A percentile compares a stretch with the other conserved stretches of the same genome.
phyloP scores from a whole-genome alignment of 2,113 vertebrate genomes.

The Hyaena hyaena region DNA sequence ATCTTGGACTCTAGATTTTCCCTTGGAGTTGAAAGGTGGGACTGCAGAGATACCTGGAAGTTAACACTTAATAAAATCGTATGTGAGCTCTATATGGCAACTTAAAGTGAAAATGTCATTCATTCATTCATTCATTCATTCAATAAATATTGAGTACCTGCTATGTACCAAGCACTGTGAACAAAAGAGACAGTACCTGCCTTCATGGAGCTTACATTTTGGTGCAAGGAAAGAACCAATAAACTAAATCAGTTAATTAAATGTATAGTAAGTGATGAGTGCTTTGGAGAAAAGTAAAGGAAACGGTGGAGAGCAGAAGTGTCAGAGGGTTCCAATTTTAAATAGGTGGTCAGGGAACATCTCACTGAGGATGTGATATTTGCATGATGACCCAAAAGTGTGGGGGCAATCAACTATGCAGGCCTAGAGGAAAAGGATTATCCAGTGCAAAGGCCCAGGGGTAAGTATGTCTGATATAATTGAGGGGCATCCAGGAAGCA shows the following conservation, averaged over 20 bases:
- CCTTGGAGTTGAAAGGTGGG: background rate
- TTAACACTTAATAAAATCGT: background rate
- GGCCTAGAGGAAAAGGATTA: background rate
- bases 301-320: background rate
- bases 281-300: background rate
- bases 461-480: background rate
- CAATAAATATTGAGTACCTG: background rate
- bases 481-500: background rate
- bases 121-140: background rate
- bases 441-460: background rate
- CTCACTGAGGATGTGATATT: background rate
- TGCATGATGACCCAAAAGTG: background rate
- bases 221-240: background rate
- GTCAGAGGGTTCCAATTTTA: background rate
- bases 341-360: background rate
- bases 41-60: background rate
- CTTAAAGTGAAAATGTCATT: background rate
- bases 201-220: background rate
- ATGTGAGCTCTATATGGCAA: background rate
- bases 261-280: background rate
- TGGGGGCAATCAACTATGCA: background rate
- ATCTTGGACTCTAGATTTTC: background rate
- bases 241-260: background rate
- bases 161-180: background rate
- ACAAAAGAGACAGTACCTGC: background rate